Percentiles rank a stretch among this genome's conserved stretches.
Conservation (phyloP, 2,797 vertebrate genomes). For the Morus bassanus region DNA sequence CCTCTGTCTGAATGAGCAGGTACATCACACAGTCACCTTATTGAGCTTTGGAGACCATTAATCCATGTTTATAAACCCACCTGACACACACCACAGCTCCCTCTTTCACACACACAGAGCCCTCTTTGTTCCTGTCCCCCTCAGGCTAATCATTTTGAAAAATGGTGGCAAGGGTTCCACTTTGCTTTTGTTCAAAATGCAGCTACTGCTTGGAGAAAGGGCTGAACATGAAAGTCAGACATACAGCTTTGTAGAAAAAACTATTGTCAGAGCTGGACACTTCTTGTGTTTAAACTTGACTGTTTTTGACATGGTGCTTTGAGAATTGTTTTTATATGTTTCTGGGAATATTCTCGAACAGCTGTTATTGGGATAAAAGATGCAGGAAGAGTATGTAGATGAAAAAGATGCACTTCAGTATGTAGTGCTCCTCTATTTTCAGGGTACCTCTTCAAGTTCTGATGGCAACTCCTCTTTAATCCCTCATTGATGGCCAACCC, state of each 20-base stretch:
- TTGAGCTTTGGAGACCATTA: constrained; percentile 50
- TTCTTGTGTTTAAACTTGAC: neutral
- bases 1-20: constrained; percentile 8
- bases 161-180: neutral
- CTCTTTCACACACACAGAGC: neutral
- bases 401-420: neutral
- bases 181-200: neutral
- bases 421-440: neutral
- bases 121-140: neutral
- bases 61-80: constrained; percentile 29
- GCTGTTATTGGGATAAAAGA: neutral
- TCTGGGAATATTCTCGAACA: neutral
- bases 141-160: neutral
- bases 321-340: neutral
- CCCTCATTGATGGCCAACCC: neutral
- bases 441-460: neutral
- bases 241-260: neutral
- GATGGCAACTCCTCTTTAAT: neutral
- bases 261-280: neutral
- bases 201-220: neutral
- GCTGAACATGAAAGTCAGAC: neutral
- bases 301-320: neutral
- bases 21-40: neutral
- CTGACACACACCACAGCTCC: neutral
- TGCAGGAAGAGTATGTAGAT: fast-evolving